phyloP scores from a whole-genome alignment of 2,113 vertebrate species.

The Gallinago undulata region DNA sequence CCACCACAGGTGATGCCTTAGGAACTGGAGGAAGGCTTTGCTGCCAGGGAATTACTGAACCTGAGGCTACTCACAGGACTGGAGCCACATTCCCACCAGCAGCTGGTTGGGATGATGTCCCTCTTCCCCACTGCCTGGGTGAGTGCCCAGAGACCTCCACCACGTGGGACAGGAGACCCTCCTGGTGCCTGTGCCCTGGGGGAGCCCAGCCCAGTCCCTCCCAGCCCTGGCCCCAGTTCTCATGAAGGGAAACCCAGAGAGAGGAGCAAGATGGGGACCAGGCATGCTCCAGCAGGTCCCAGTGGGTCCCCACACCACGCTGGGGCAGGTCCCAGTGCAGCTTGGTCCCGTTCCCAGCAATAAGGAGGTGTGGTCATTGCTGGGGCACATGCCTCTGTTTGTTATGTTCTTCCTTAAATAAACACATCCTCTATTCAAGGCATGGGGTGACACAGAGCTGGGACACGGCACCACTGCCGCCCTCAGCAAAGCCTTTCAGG shows the following conservation, averaged over 20 bases:
- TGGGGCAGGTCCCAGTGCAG: neutral
- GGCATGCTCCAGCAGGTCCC: neutral
- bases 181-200: rapidly evolving
- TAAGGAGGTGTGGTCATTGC: neutral
- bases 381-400: neutral
- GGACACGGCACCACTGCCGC: rapidly evolving
- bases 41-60: neutral
- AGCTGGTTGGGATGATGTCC: neutral
- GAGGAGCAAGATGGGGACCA: neutral
- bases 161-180: neutral
- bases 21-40: neutral
- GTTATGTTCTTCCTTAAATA: neutral
- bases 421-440: neutral
- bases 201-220: neutral
- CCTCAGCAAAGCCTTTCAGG: neutral
- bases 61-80: neutral
- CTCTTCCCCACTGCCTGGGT: neutral
- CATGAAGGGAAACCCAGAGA: neutral
- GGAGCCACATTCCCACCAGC: neutral
- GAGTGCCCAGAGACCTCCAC: neutral
- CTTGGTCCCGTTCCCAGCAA: neutral
- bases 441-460: neutral
- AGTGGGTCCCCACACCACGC: rapidly evolving
- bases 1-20: neutral
- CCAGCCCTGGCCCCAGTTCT: neutral